These are phyloP conservation scores for Hemicordylus capensis DNA, from an alignment of 2,113 vertebrate genomes.

Conservation along the genomic window DNA sequence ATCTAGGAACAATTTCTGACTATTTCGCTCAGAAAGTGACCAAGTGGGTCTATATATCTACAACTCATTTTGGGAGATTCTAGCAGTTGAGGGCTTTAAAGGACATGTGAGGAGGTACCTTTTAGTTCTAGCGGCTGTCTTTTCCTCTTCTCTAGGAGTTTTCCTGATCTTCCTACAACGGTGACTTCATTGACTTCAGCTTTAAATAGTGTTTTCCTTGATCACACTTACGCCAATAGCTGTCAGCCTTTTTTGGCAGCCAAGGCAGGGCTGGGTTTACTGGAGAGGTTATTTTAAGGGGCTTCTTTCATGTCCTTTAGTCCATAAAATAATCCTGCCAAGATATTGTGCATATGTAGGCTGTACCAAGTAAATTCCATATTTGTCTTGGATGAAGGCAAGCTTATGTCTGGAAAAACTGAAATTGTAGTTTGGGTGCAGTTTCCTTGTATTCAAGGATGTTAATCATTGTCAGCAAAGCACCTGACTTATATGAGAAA, in stretches of 20 bases:
- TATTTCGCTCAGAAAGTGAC: background rate
- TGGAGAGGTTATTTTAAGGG: conserved; percentile 31
- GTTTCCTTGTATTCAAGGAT: conserved; percentile 77
- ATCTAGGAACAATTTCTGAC: background rate
- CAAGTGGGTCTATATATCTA: background rate
- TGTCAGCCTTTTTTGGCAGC: background rate
- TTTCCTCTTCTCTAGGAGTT: background rate
- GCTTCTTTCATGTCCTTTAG: conserved; percentile 25
- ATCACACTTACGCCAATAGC: background rate
- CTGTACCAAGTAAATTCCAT: conserved; percentile 51
- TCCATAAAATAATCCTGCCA: conserved; percentile 34
- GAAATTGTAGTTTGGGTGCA: conserved; percentile 74
- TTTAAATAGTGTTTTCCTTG: background rate
- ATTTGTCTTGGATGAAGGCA: conserved; percentile 71
- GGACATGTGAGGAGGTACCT: background rate
- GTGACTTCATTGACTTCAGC: background rate
- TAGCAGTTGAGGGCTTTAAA: background rate
- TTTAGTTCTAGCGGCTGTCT: background rate
- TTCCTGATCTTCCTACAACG: no score
- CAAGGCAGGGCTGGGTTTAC: background rate
- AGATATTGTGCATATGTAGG: conserved; percentile 42
- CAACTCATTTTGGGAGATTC: background rate
- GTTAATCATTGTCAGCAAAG: conserved; percentile 67
- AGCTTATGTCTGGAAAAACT: conserved; percentile 60
- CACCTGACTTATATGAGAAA: conserved; percentile 39